A percentile compares a stretch with the other conserved stretches of the same genome.
Conservation (phyloP, 2,888 invertebrate genomes). For the Aphidius colemani region DNA sequence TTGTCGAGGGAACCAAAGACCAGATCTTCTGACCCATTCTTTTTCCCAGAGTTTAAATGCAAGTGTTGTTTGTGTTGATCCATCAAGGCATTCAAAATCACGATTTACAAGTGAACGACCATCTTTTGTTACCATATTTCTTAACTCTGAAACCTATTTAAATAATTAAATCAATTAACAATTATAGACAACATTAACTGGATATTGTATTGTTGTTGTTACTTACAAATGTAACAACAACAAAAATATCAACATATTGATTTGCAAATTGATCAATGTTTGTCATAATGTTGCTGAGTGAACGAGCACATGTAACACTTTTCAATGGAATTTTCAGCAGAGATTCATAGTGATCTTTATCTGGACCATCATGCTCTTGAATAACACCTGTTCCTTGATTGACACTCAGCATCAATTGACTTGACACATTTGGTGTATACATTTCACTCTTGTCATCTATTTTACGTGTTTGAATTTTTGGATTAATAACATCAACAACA, state of each 20-base stretch:
- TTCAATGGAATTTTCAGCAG: constrained; percentile 72
- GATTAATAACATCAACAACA: constrained; percentile 73
- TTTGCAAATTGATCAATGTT: constrained; percentile 59
- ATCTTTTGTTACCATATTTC: constrained; percentile 67
- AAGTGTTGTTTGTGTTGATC: constrained; percentile 68
- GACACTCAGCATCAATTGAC: constrained; percentile 69
- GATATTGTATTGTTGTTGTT: constrained; percentile 7
- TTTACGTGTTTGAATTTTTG: constrained; percentile 66
- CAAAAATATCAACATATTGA: constrained; percentile 70
- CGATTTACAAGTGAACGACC: constrained; percentile 68
- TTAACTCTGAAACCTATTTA: constrained; percentile 64
- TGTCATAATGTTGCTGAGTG: constrained; percentile 64
- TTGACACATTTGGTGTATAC: constrained; percentile 70
- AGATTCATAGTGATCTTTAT: constrained; percentile 61
- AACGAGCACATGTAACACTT: constrained; percentile 62
- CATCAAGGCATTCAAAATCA: constrained; percentile 67
- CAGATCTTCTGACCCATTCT: constrained; percentile 71
- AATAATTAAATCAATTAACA: constrained; percentile 10
- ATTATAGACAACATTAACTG: constrained; percentile 3
- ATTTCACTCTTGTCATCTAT: constrained; percentile 65
- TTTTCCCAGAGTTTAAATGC: constrained; percentile 71
- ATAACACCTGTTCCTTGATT: constrained; percentile 72
- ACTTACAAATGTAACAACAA: constrained; percentile 67
- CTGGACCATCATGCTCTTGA: constrained; percentile 64
- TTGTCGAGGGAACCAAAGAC: constrained; percentile 70